Base-by-base conservation (phyloP, 2,797 vertebrate species). In the Brachymystax lenok region DNA sequence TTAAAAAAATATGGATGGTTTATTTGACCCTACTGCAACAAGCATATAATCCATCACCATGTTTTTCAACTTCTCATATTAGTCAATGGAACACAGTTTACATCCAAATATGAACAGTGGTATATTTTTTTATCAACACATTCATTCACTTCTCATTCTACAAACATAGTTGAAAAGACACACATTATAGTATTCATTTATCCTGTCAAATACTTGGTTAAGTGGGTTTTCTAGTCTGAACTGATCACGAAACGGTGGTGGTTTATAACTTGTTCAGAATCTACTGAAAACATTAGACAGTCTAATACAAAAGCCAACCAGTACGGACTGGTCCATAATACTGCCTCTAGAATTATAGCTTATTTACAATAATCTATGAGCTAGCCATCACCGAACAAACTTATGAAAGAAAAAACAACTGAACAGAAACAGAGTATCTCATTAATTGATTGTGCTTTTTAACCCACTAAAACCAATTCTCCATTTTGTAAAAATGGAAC, bases 1-100 rank as follows among this genome's bases (percentile, higher is more conserved):
- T 94, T 94, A 93, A 85, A 94, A 95, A 95, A 95, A 94, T 94
- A 95, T 93, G 91, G 88, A 94, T 91, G 86, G 87, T 94, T 95
- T 95, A 94, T 94, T 94, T 91, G 87, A 93, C 86, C 89, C 92
- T 90, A 93, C 91, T 90, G 88, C 90, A 86, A 94, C 91, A 94
- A 93, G 90, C 92, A 88, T 90, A 91, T 90, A 89, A 90, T 92
- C 85, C 72, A 77, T 81, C 76, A n/a, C 74, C 84, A 83, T 83
- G 77, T 86, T 83, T 73, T 80, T 83, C 78, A 84, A 87, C 83
- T 88, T 86, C 82, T 90, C 86, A 82, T 86, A 90, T 88, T 81
- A 83, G 88, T 92, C 86, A 86, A 90, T 92, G 91, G 85, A 92
- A 90, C 88, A 94, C 92, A 90, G 90, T 92, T 91, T 92, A 93